Evolutionary conservation across 2,113 vertebrate genomes (phyloP).

Genomic region (Amia ocellicauda): DNA sequence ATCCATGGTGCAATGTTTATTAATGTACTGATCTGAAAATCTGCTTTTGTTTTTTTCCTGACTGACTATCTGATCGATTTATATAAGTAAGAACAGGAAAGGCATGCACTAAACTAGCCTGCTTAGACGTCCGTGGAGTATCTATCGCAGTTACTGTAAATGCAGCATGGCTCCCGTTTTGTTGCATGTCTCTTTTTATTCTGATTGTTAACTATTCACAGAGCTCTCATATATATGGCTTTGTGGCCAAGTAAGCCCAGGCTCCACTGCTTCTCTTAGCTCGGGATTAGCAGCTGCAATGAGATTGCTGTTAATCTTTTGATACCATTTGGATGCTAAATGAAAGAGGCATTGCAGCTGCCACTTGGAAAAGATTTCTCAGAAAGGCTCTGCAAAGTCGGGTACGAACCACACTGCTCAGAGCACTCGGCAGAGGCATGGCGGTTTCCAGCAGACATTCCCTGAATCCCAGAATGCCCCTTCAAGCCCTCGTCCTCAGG

Average conservation of each 20-base stretch:
- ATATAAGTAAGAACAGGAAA: too few relatives aligned
- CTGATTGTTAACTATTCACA: background rate
- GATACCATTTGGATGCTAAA: conserved; percentile 39
- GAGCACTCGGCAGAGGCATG: too few relatives aligned
- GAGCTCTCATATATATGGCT: background rate
- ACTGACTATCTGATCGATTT: too few relatives aligned
- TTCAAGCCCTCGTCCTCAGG: too few relatives aligned
- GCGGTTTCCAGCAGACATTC: too few relatives aligned
- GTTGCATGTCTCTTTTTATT: background rate
- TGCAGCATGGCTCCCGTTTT: background rate
- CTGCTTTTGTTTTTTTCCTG: too few relatives aligned
- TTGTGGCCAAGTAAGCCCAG: conserved; percentile 1
- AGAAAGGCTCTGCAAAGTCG: background rate
- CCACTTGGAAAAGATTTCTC: conserved; percentile 17
- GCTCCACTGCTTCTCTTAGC: background rate
- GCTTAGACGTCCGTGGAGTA: too few relatives aligned
- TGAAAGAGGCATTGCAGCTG: conserved; percentile 37
- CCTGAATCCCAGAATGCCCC: too few relatives aligned
- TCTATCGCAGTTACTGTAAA: background rate
- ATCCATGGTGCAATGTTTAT: too few relatives aligned
- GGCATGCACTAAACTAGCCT: too few relatives aligned
- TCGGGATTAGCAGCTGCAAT: conserved; percentile 40
- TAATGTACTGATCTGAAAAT: too few relatives aligned
- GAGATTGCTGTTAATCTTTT: conserved; percentile 47
- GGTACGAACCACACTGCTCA: too few relatives aligned